These are phyloP conservation scores for Frieseomelitta varia DNA, from an alignment of 1,140 invertebrate species.

Conservation along the genomic window DNA sequence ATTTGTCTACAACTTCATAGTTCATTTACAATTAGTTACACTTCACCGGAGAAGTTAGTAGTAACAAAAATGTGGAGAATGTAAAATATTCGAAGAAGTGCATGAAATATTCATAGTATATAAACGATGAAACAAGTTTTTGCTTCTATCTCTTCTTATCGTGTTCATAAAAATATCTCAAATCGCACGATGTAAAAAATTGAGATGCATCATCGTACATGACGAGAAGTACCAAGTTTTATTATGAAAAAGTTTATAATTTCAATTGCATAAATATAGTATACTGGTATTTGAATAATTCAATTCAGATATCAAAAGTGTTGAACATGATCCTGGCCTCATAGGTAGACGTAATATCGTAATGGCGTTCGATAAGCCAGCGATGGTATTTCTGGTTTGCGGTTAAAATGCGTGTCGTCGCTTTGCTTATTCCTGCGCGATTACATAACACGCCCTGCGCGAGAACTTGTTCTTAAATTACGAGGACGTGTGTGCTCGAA, in stretches of 20 bases:
- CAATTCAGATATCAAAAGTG: neutral
- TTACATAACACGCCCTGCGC: slow-evolving; percentile 1
- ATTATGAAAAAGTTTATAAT: neutral
- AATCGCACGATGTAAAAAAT: too few species aligned
- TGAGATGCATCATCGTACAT: neutral
- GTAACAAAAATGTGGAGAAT: neutral
- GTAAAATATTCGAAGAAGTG: neutral
- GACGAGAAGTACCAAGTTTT: neutral
- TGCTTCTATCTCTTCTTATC: neutral
- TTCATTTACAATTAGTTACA: neutral
- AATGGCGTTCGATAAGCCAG: neutral
- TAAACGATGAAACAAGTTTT: neutral
- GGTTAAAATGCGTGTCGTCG: neutral
- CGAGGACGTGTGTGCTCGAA: slow-evolving; percentile 9
- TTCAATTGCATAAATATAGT: neutral
- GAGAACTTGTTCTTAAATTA: slow-evolving; percentile 47
- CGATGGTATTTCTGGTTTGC: neutral
- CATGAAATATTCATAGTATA: neutral
- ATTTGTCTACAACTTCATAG: neutral
- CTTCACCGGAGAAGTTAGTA: neutral
- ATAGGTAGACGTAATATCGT: neutral
- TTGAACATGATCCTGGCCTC: neutral
- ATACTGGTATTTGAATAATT: neutral
- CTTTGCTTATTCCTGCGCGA: neutral
- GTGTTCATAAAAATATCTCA: neutral